Evolutionary conservation across 2,888 invertebrate genomes (phyloP).

Genomic region (Periphyllus acericola): DNA sequence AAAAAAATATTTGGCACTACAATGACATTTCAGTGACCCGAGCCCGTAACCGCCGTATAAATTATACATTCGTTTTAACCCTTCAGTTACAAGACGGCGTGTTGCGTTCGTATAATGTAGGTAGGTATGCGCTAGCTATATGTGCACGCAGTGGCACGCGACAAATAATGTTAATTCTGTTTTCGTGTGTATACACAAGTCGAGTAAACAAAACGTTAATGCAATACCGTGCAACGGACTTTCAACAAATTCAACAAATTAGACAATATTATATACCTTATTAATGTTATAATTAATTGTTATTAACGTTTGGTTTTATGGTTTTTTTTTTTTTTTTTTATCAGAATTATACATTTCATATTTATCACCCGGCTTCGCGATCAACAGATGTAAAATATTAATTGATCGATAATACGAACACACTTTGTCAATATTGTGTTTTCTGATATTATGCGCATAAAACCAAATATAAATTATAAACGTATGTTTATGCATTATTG

Average conservation of each 20-base stretch:
- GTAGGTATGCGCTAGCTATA: neutral
- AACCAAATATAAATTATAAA: neutral
- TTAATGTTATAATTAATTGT: neutral
- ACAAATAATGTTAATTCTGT: conserved; percentile 14
- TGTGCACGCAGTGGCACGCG: neutral
- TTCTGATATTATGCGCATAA: neutral
- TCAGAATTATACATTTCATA: neutral
- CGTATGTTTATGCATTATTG: neutral
- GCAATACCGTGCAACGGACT: conserved; percentile 8
- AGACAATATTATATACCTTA: neutral
- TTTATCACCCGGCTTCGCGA: neutral
- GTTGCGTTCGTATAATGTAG: neutral
- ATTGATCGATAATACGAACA: neutral
- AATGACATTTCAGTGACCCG: neutral
- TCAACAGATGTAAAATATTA: neutral
- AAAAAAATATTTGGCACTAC: neutral
- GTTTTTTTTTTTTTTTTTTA: neutral
- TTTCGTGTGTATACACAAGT: neutral
- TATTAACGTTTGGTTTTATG: neutral
- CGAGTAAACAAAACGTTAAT: conserved; percentile 20
- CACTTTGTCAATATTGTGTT: neutral
- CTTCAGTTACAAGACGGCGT: neutral
- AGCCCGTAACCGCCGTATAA: neutral
- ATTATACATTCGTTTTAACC: conserved; percentile 25
- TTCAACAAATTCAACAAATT: conserved; percentile 27